A percentile compares a stretch with the other conserved stretches of the same genome.
Conservation (phyloP, 2,888 invertebrate species). For the Sinohyriopsis cumingii region DNA sequence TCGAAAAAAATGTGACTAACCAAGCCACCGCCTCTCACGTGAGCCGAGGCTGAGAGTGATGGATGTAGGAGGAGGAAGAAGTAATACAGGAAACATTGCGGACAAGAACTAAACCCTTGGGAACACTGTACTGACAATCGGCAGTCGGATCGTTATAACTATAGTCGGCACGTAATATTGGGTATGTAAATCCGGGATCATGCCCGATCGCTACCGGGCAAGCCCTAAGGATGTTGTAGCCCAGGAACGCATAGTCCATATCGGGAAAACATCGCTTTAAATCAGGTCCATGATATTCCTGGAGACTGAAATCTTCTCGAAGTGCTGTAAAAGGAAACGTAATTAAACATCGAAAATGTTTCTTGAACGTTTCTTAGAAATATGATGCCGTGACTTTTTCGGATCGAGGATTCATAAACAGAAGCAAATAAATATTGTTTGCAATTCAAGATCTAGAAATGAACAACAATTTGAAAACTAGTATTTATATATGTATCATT, state of each 20-base stretch:
- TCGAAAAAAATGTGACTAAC: constrained; percentile 14
- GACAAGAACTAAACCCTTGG: constrained; percentile 14
- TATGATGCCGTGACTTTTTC: no score
- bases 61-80: constrained; percentile 13
- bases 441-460: no score
- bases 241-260: constrained; percentile 25
- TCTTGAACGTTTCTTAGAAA: no score
- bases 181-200: constrained; percentile 32
- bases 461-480: no score
- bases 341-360: background rate
- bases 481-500: no score
- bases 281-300: constrained; percentile 17
- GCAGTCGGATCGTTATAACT: background rate
- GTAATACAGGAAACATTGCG: constrained; percentile 20
- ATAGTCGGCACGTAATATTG: constrained; percentile 28
- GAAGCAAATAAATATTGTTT: no score
- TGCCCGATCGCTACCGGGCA: constrained; percentile 23
- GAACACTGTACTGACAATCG: constrained; percentile 10
- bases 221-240: constrained; percentile 23
- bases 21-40: constrained; percentile 5
- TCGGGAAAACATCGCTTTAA: constrained; percentile 26
- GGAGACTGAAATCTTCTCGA: constrained; percentile 16
- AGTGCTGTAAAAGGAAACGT: constrained; percentile 6
- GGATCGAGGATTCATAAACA: no score
- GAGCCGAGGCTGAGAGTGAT: constrained; percentile 9